Conservation (phyloP, 2,888 invertebrate species). For the Loripinus fragilis region DNA sequence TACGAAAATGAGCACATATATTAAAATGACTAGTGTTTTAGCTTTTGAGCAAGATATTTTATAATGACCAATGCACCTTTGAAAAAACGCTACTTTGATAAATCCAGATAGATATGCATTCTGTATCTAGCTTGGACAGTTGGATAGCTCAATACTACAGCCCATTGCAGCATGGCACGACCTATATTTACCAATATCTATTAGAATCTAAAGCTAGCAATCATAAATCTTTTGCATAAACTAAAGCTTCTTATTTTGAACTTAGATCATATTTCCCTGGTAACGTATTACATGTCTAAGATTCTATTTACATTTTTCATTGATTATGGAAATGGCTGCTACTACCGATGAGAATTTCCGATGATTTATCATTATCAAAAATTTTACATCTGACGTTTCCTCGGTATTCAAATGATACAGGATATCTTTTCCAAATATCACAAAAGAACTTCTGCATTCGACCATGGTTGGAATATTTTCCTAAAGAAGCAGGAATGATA, state of each 20-base stretch:
- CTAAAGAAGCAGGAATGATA: conserved; percentile 44
- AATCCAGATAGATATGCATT: too few species aligned
- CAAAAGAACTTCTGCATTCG: conserved; percentile 37
- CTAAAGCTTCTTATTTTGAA: conserved; percentile 16
- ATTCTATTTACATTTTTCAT: conserved; percentile 23
- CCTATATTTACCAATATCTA: too few species aligned
- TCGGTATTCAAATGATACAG: conserved; percentile 47
- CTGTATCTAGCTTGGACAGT: too few species aligned
- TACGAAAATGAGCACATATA: too few species aligned
- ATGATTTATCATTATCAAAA: conserved; percentile 54
- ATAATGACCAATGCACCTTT: too few species aligned
- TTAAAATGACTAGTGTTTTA: too few species aligned
- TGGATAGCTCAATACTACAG: too few species aligned
- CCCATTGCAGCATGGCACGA: too few species aligned
- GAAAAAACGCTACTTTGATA: too few species aligned
- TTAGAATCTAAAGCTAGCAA: too few species aligned
- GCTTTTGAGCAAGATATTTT: too few species aligned
- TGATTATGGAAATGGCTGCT: conserved; percentile 48
- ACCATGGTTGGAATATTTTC: conserved; percentile 36
- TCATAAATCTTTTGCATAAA: background rate
- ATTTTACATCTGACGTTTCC: conserved; percentile 48
- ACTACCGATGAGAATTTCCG: conserved; percentile 43
- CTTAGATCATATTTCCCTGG: conserved; percentile 14
- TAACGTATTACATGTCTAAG: conserved; percentile 19
- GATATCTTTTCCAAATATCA: conserved; percentile 53